Percentiles rank a stretch among this genome's conserved stretches.
These are phyloP conservation scores for Sakesphorus luctuosus DNA, from an alignment of 2,113 vertebrate genomes.

Conservation along the genomic window DNA sequence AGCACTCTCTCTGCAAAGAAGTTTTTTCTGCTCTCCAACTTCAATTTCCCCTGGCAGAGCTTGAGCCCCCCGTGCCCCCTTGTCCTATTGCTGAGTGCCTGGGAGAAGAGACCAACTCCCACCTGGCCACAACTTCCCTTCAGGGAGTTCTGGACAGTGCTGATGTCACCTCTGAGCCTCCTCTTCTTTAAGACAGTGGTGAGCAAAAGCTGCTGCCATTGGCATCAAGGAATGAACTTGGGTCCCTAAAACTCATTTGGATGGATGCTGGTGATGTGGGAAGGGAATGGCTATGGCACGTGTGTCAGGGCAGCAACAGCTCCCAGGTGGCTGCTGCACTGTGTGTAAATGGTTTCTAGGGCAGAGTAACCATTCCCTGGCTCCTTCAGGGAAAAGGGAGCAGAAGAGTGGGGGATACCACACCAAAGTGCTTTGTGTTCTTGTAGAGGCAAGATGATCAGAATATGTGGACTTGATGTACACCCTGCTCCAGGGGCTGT, in stretches of 20 bases:
- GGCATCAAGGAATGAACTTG: not conserved
- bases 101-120: too few relatives aligned
- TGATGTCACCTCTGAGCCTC: too few relatives aligned
- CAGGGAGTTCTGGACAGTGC: too few relatives aligned
- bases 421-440: not conserved
- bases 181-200: not conserved
- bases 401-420: not conserved
- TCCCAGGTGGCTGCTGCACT: not conserved
- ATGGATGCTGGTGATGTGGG: not conserved
- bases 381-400: not conserved
- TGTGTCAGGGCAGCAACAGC: not conserved
- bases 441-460: not conserved
- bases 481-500: accelerated
- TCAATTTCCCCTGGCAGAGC: too few relatives aligned
- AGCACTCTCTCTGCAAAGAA: too few relatives aligned
- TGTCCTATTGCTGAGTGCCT: too few relatives aligned
- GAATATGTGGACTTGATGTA: not conserved
- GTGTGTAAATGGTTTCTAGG: not conserved
- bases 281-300: not conserved
- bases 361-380: not conserved
- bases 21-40: too few relatives aligned
- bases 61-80: too few relatives aligned
- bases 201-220: not conserved
- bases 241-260: not conserved
- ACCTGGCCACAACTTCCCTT: too few relatives aligned